phyloP scores from a whole-genome alignment of 1,140 invertebrate genomes.

The Zaprionus camerounensis region DNA sequence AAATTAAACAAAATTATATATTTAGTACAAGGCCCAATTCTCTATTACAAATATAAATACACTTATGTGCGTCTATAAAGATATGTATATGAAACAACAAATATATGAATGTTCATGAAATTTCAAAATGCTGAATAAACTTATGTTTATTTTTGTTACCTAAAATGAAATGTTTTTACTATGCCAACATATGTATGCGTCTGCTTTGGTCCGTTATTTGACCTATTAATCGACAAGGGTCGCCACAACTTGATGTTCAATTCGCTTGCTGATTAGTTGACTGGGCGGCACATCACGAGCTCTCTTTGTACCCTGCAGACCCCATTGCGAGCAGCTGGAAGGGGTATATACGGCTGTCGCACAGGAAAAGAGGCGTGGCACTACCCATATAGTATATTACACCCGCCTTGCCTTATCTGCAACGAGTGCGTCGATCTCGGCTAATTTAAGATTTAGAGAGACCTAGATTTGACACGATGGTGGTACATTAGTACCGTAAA shows the following conservation, averaged over 20 bases:
- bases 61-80: constrained; percentile 1
- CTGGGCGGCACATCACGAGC: background rate
- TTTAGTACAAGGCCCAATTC: constrained; percentile 8
- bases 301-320: background rate
- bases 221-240: constrained; percentile 10
- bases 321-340: background rate
- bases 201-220: constrained; percentile 11
- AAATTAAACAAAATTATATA: constrained; percentile 11
- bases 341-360: background rate
- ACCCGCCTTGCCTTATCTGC: background rate
- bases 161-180: constrained; percentile 12
- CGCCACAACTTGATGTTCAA: constrained; percentile 9
- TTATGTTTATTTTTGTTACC: constrained; percentile 11
- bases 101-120: constrained; percentile 5
- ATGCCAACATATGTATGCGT: constrained; percentile 5
- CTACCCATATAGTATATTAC: background rate
- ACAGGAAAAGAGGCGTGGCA: background rate
- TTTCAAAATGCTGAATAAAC: constrained; percentile 11
- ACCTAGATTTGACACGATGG: background rate
- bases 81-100: constrained; percentile 3
- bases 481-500: background rate
- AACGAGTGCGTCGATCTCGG: background rate
- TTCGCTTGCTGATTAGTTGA: constrained; percentile 7
- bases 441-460: background rate
- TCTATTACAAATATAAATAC: constrained; percentile 7